Conservation (phyloP, 1,140 invertebrate species). For the Archivesica marissinica region DNA sequence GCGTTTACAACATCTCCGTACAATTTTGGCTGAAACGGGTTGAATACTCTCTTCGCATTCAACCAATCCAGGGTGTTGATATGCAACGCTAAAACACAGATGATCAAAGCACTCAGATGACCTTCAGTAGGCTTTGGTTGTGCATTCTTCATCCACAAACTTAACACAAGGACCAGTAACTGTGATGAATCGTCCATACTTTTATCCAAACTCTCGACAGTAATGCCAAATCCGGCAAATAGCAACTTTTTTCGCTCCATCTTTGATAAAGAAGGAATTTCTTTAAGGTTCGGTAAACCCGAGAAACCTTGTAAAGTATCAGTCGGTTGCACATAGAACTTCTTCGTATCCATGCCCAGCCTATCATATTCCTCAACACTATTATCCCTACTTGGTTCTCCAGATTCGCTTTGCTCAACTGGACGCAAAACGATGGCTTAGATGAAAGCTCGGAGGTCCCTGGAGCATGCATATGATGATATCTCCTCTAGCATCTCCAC, state of each 20-base stretch:
- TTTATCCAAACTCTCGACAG: conserved; percentile 57
- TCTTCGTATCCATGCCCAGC: conserved; percentile 68
- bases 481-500: conserved; percentile 88
- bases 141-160: conserved; percentile 88
- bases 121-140: conserved; percentile 67
- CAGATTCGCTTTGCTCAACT: neutral
- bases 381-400: conserved; percentile 71
- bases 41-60: conserved; percentile 25
- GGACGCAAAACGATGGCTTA: conserved; percentile 87
- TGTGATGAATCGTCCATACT: conserved; percentile 72
- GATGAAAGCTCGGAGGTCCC: conserved; percentile 88
- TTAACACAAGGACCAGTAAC: conserved; percentile 87
- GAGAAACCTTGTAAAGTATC: conserved; percentile 66
- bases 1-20: neutral
- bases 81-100: conserved; percentile 73
- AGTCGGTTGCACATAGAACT: conserved; percentile 74
- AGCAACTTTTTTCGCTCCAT: conserved; percentile 66
- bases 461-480: conserved; percentile 87
- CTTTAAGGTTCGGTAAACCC: conserved; percentile 69
- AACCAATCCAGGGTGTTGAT: conserved; percentile 58
- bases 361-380: conserved; percentile 82
- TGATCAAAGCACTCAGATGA: conserved; percentile 71
- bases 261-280: conserved; percentile 63
- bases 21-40: neutral
- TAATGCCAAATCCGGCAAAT: conserved; percentile 62